These are phyloP conservation scores for Pachyuromys duprasi DNA, from an alignment of 2,797 vertebrate genomes.

Conservation along the genomic window DNA sequence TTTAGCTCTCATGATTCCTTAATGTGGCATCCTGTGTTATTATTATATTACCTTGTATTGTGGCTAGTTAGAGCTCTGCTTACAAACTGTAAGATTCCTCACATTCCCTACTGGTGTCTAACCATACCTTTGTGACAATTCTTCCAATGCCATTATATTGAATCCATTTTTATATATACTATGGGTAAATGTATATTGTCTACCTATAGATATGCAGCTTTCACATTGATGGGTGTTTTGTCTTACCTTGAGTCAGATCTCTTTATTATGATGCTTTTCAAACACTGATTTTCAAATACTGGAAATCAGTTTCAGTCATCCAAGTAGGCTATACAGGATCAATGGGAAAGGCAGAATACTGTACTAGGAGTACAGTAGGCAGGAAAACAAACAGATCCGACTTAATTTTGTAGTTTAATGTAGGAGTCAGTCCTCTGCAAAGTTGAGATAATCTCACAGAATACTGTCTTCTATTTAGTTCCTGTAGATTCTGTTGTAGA, in stretches of 20 bases:
- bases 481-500: neutral
- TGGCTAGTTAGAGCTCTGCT: neutral
- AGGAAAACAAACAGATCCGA: slow-evolving; percentile 1
- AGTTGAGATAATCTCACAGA: slow-evolving; percentile 48
- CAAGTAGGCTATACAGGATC: slow-evolving; percentile 8
- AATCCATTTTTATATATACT: neutral
- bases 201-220: neutral
- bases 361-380: neutral
- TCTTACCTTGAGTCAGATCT: slow-evolving; percentile 33
- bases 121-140: neutral
- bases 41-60: neutral
- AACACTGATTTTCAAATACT: slow-evolving; percentile 31
- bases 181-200: neutral
- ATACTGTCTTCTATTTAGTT: slow-evolving; percentile 61
- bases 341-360: neutral
- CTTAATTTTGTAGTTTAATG: slow-evolving; percentile 1
- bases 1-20: neutral
- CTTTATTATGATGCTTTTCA: neutral
- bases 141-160: neutral
- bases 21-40: neutral
- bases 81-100: neutral
- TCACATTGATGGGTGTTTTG: neutral
- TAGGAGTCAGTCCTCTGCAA: slow-evolving; percentile 2
- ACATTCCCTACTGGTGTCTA: neutral
- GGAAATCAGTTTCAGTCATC: neutral